Percentiles rank a stretch among this genome's conserved stretches.
Evolutionary conservation across 2,113 vertebrate species (phyloP).

Genomic region (Ibidorhyncha struthersii): DNA sequence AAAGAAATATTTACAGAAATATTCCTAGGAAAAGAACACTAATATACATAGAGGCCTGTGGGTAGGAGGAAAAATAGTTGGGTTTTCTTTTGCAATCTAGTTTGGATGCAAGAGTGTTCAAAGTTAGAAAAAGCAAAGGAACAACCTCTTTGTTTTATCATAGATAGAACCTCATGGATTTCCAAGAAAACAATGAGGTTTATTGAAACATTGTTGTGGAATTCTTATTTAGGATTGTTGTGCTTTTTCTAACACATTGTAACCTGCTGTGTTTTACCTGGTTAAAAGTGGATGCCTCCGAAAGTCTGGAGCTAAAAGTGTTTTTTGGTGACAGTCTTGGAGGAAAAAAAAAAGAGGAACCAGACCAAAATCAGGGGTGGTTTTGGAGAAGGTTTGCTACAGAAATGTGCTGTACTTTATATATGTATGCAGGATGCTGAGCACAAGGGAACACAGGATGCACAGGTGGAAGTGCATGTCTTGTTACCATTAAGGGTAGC

Average conservation of each 20-base stretch:
- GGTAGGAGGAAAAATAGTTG: not conserved
- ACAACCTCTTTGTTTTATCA: not conserved
- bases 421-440: not conserved
- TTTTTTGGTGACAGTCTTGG: not conserved
- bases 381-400: not conserved
- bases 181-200: not conserved
- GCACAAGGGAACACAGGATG: not conserved
- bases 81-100: not conserved
- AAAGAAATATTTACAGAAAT: not conserved
- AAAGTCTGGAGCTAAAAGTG: not conserved
- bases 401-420: too few relatives aligned
- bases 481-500: not conserved
- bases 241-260: not conserved
- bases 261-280: not conserved
- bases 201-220: not conserved
- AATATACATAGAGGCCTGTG: not conserved
- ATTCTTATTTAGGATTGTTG: not conserved
- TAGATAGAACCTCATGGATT: not conserved
- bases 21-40: not conserved
- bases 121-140: not conserved
- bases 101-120: not conserved
- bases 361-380: not conserved
- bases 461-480: accelerated
- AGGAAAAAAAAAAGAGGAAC: too few relatives aligned
- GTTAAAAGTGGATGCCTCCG: not conserved